A percentile compares a stretch with the other conserved stretches of the same genome.
Conservation (phyloP, 1,140 invertebrate genomes). For the Metopolophium dirhodum region DNA sequence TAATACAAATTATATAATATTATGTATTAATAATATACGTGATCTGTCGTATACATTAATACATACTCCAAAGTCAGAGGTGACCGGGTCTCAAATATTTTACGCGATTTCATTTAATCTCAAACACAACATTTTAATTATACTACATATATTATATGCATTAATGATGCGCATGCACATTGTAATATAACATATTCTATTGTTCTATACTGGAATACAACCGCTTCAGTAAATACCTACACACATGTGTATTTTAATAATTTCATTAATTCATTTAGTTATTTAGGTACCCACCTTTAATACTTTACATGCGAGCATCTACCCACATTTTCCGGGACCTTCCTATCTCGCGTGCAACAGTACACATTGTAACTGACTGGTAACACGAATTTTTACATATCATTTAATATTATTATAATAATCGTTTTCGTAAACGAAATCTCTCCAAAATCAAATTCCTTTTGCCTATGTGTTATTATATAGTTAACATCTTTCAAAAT, state of each 20-base stretch:
- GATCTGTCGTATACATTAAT: background rate
- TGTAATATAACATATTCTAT: constrained; percentile 18
- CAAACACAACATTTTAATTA: background rate
- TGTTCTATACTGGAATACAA: background rate
- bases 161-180: background rate
- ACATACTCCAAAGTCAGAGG: background rate
- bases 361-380: background rate
- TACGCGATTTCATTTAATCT: background rate
- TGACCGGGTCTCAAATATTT: background rate
- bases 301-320: background rate
- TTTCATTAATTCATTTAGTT: constrained; percentile 21
- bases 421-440: constrained; percentile 28
- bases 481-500: background rate
- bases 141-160: background rate
- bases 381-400: constrained; percentile 35
- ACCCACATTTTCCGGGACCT: constrained; percentile 38
- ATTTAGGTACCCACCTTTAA: no score
- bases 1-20: no score
- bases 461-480: background rate
- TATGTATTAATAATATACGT: background rate
- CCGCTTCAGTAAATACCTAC: constrained; percentile 11
- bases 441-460: constrained; percentile 33
- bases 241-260: constrained; percentile 30
- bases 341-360: background rate
- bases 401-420: constrained; percentile 39